Conservation (phyloP, 2,797 vertebrate genomes). For the Lepilemur ruficaudatus region DNA sequence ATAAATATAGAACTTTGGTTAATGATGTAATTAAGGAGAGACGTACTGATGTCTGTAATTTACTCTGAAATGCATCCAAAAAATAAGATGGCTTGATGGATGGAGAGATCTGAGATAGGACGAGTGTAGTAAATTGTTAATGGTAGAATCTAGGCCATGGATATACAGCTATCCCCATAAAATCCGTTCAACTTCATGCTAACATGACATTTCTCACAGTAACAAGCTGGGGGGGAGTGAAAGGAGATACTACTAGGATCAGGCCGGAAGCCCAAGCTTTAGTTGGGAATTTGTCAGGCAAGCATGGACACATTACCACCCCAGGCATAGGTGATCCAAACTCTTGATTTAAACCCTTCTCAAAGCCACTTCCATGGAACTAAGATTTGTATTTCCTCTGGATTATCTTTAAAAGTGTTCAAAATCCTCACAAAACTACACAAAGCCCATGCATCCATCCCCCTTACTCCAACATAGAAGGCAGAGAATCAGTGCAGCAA, state of each 20-base stretch:
- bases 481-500: too few species aligned
- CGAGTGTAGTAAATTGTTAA: background rate
- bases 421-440: background rate
- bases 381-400: background rate
- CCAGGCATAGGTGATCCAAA: background rate
- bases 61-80: slow-evolving; percentile 12
- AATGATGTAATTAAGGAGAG: background rate
- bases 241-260: background rate
- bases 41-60: background rate
- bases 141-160: background rate
- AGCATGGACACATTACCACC: background rate
- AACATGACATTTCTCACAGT: background rate
- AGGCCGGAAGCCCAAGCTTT: background rate
- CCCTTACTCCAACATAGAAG: background rate
- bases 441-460: background rate
- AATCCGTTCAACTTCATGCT: background rate
- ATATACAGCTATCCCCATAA: background rate
- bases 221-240: background rate
- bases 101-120: background rate
- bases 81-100: background rate
- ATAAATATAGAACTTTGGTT: background rate
- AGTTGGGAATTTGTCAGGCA: background rate
- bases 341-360: background rate
- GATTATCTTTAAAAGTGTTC: background rate
- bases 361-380: background rate